phyloP scores from a whole-genome alignment of 2,888 invertebrate genomes.

The Epinotia ramella region DNA sequence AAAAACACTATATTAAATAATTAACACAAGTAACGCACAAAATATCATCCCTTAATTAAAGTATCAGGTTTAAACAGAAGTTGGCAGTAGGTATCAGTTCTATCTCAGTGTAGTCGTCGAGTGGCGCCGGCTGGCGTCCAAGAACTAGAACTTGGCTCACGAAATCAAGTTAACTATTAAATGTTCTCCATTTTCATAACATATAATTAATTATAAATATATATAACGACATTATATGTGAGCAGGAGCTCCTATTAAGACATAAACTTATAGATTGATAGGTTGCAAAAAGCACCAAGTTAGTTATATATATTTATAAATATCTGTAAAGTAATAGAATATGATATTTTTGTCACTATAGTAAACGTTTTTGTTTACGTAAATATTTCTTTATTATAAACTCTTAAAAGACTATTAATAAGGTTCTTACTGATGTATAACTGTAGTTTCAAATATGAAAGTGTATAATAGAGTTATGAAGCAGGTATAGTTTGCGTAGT shows the following conservation, averaged over 20 bases:
- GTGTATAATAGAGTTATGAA: conserved; percentile 73
- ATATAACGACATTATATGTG: conserved; percentile 67
- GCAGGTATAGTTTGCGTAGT: conserved; percentile 73
- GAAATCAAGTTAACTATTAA: conserved; percentile 26
- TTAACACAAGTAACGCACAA: conserved; percentile 80
- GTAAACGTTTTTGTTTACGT: conserved; percentile 73
- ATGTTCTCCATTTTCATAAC: conserved; percentile 49
- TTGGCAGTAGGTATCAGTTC: conserved; percentile 82
- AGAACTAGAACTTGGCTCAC: conserved; percentile 18
- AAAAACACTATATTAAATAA: conserved; percentile 76
- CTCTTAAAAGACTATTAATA: conserved; percentile 79
- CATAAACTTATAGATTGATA: conserved; percentile 73
- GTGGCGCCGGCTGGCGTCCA: conserved; percentile 15
- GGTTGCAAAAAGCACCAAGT: conserved; percentile 72
- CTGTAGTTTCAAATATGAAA: conserved; percentile 73
- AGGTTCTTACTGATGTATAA: conserved; percentile 76
- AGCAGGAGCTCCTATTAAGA: conserved; percentile 72
- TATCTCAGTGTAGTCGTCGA: conserved; percentile 18
- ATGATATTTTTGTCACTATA: conserved; percentile 72
- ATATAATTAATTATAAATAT: conserved; percentile 64
- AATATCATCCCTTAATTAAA: conserved; percentile 68
- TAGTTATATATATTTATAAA: conserved; percentile 55
- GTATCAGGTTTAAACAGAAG: conserved; percentile 70
- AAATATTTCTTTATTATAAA: conserved; percentile 83
- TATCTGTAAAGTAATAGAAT: conserved; percentile 69